Conservation (phyloP, 2,888 invertebrate species). For the Machimus atricapillus region DNA sequence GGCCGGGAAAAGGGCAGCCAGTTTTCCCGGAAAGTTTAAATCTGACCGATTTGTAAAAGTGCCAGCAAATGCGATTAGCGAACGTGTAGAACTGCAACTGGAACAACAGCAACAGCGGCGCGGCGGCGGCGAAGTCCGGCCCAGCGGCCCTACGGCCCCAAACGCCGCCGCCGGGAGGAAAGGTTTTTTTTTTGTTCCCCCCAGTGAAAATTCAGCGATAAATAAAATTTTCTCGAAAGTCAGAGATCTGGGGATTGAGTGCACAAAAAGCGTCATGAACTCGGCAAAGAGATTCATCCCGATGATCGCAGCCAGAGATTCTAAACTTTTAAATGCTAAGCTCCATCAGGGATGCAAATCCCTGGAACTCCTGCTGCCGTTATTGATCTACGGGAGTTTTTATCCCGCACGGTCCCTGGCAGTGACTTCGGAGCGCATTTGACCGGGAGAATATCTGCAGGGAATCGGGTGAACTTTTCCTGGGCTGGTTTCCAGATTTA, state of each 20-base stretch:
- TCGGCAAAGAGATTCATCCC: slow-evolving; percentile 15
- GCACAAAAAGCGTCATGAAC: slow-evolving; percentile 30
- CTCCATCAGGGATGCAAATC: slow-evolving; percentile 37
- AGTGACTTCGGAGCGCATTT: slow-evolving; percentile 22
- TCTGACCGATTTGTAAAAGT: slow-evolving; percentile 31
- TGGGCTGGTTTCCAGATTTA: slow-evolving; percentile 1
- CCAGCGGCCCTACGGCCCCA: neutral
- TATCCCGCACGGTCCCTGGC: neutral
- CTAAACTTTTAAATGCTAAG: slow-evolving; percentile 35
- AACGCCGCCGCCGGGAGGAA: neutral
- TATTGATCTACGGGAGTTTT: slow-evolving; percentile 20
- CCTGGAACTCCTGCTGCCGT: slow-evolving; percentile 21
- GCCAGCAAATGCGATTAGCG: slow-evolving; percentile 35
- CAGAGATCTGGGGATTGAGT: slow-evolving; percentile 27
- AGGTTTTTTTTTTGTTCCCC: neutral
- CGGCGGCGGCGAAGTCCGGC: neutral
- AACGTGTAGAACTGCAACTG: slow-evolving; percentile 14
- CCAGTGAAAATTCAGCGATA: slow-evolving; percentile 9
- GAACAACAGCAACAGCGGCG: neutral
- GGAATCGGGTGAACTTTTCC: slow-evolving; percentile 11
- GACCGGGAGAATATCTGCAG: slow-evolving; percentile 6
- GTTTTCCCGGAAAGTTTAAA: slow-evolving; percentile 25
- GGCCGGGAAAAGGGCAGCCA: neutral
- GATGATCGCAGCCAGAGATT: slow-evolving; percentile 32
- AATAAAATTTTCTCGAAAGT: slow-evolving; percentile 32